These are phyloP conservation scores for Drosophila setifemur DNA, from an alignment of 1,140 invertebrate species.

Conservation along the genomic window DNA sequence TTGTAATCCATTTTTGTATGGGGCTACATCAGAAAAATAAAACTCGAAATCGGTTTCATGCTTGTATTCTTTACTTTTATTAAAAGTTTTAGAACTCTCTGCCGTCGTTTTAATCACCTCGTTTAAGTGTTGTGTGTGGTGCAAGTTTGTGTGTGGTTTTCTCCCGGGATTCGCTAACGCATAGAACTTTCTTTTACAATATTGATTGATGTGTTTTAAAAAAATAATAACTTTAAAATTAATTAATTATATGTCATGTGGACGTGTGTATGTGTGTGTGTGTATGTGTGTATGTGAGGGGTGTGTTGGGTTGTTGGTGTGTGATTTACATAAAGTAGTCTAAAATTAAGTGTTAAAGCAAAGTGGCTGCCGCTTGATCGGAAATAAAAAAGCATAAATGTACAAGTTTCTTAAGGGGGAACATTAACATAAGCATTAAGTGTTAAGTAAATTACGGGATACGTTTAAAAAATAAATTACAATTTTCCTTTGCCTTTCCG, in stretches of 20 bases:
- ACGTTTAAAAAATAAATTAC: conserved; percentile 57
- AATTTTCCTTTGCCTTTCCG: conserved; percentile 34
- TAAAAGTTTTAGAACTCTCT: conserved; percentile 63
- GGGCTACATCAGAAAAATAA: too few species aligned
- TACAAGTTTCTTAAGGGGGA: conserved; percentile 49
- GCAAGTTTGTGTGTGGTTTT: conserved; percentile 37
- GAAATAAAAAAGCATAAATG: conserved; percentile 54
- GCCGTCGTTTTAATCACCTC: conserved; percentile 40
- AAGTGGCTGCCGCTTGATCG: conserved; percentile 34
- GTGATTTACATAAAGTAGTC: conserved; percentile 50
- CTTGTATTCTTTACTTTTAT: conserved; percentile 69
- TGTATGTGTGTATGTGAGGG: conserved; percentile 14
- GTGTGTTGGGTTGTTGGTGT: conserved; percentile 10
- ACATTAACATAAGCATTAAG: conserved; percentile 40
- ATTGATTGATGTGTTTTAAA: conserved; percentile 53
- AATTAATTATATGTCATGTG: conserved; percentile 62
- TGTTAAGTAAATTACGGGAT: conserved; percentile 45
- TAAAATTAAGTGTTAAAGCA: conserved; percentile 67
- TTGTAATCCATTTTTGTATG: too few species aligned
- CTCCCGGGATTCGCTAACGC: conserved; percentile 32
- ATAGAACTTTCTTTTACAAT: conserved; percentile 54
- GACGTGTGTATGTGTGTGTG: conserved; percentile 37
- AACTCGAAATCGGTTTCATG: not conserved
- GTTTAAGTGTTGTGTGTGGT: conserved; percentile 53
- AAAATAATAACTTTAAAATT: conserved; percentile 76